These are phyloP conservation scores for Nothocercus nigrocapillus DNA, from an alignment of 2,113 vertebrate genomes.

Conservation along the genomic window DNA sequence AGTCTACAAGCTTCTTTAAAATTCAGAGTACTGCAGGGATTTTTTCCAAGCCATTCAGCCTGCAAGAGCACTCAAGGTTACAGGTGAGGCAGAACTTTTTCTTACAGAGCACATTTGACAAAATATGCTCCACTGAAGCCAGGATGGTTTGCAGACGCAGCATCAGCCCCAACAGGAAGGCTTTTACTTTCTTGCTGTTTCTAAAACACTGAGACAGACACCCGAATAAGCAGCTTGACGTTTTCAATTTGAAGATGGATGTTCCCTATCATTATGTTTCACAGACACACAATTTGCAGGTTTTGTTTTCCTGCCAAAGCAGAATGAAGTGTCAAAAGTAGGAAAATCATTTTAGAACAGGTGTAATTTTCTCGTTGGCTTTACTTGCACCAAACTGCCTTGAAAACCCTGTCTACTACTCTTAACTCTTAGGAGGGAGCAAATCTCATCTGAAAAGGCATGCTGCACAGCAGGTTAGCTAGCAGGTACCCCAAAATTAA, in stretches of 20 bases:
- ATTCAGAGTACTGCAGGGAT: background rate
- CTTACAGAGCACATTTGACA: background rate
- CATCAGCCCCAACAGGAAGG: background rate
- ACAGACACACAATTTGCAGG: background rate
- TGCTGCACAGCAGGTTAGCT: background rate
- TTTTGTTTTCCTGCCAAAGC: background rate
- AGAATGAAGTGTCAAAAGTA: background rate
- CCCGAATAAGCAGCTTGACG: background rate
- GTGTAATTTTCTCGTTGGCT: background rate
- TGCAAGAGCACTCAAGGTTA: background rate
- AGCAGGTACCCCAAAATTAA: background rate
- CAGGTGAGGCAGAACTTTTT: slow-evolving; percentile 31
- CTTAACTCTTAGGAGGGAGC: accelerated
- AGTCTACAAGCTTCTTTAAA: background rate
- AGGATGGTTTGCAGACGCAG: background rate
- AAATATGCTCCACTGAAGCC: background rate
- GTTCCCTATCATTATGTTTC: background rate
- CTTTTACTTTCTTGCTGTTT: background rate
- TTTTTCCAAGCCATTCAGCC: background rate
- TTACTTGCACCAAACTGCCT: background rate
- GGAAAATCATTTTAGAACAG: background rate
- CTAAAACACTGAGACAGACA: background rate
- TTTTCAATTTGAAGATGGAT: background rate
- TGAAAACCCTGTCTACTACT: background rate
- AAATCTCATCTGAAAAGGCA: background rate